Evolutionary conservation across 2,113 vertebrate genomes (phyloP).

Genomic region (Chlamydotis undulata): DNA sequence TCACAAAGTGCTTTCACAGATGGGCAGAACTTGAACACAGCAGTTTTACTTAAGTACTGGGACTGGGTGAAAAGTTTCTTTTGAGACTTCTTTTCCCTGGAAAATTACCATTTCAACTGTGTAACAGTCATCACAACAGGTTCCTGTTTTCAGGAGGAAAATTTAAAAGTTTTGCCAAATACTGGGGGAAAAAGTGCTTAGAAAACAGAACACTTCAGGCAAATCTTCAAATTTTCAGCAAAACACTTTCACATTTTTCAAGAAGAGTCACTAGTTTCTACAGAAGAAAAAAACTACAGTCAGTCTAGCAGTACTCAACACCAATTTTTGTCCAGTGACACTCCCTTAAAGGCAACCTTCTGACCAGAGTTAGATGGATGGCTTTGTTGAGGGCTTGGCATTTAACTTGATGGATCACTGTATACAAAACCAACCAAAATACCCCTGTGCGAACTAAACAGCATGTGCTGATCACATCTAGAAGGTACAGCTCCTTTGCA

Average conservation of each 20-base stretch:
- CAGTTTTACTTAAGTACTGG: neutral
- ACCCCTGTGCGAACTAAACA: neutral
- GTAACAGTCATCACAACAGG: neutral
- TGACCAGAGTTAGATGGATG: neutral
- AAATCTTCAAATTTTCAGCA: neutral
- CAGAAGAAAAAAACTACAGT: neutral
- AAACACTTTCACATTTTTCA: neutral
- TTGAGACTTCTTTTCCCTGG: neutral
- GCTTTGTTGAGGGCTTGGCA: neutral
- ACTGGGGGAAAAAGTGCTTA: neutral
- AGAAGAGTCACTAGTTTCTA: neutral
- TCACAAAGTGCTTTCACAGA: neutral
- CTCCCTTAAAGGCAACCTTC: neutral
- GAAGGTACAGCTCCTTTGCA: neutral
- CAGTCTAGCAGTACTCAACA: neutral
- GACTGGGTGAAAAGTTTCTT: neutral
- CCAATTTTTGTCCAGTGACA: neutral
- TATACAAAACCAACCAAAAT: neutral
- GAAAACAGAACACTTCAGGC: neutral
- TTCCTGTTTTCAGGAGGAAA: slow-evolving; percentile 3
- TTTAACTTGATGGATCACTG: neutral
- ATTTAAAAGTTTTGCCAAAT: neutral
- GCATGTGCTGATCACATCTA: neutral
- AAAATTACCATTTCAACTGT: neutral
- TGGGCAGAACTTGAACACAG: neutral